These are phyloP conservation scores for Melinopterus prodromus DNA, from an alignment of 2,888 invertebrate species.

Conservation along the genomic window DNA sequence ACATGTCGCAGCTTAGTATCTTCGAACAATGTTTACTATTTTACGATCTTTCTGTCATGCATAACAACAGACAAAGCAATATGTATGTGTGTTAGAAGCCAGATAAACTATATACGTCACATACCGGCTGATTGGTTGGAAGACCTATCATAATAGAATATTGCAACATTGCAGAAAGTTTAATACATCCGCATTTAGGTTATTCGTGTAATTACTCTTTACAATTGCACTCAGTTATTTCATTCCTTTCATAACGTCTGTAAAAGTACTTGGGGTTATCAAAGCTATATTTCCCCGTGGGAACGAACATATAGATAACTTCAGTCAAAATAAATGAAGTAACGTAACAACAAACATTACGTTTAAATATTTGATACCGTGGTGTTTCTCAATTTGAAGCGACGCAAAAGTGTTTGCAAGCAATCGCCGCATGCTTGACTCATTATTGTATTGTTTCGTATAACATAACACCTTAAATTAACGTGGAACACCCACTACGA, in stretches of 20 bases:
- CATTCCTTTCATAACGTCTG: not conserved
- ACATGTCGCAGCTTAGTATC: too few relatives aligned
- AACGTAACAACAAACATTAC: not conserved
- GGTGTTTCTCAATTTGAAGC: not conserved
- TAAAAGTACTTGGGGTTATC: not conserved
- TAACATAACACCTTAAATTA: not conserved
- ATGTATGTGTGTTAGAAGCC: too few relatives aligned
- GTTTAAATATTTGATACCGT: not conserved
- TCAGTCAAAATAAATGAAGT: not conserved
- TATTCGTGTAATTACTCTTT: not conserved
- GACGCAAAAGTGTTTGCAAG: not conserved
- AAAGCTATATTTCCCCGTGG: not conserved
- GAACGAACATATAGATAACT: constrained; percentile 4
- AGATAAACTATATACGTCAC: too few relatives aligned
- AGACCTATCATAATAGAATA: too few relatives aligned
- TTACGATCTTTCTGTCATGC: too few relatives aligned
- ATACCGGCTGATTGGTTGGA: too few relatives aligned
- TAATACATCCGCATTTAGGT: not conserved
- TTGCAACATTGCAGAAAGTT: not conserved
- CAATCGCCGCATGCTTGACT: not conserved
- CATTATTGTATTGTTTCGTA: not conserved
- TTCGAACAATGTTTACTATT: too few relatives aligned
- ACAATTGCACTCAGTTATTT: not conserved
- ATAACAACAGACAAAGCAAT: too few relatives aligned
- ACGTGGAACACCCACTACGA: not conserved